Conservation (phyloP, 2,888 invertebrate genomes). For the Mimas tiliae region DNA sequence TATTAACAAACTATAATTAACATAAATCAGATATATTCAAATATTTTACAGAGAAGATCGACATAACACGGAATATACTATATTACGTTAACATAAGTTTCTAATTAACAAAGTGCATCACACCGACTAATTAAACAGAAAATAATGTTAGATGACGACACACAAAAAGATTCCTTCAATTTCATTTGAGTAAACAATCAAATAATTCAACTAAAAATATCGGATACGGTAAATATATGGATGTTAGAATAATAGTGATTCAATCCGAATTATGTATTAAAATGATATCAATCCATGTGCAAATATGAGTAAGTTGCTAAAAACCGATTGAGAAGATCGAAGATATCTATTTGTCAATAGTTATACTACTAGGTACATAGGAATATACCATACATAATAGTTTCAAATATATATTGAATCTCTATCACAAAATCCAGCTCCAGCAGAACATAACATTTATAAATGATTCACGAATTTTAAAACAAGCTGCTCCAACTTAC, state of each 20-base stretch:
- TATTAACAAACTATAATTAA: slow-evolving; percentile 6
- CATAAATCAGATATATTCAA: slow-evolving; percentile 20
- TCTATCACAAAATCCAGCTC: not conserved
- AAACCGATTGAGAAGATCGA: not conserved
- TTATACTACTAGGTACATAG: too few relatives aligned
- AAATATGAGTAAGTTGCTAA: not conserved
- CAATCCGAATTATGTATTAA: not conserved
- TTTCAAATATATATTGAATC: slow-evolving; percentile 4
- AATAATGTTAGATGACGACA: not conserved
- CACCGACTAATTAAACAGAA: not conserved
- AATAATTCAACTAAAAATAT: not conserved
- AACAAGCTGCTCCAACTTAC: not conserved
- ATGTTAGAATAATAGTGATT: slow-evolving; percentile 9
- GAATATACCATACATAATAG: not conserved
- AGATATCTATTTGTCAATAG: not conserved
- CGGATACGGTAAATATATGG: not conserved
- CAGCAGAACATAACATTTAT: not conserved
- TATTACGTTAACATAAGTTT: slow-evolving; percentile 1
- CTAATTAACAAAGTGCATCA: slow-evolving; percentile 9
- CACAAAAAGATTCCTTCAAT: slow-evolving; percentile 3
- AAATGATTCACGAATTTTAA: not conserved
- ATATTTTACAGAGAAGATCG: slow-evolving; percentile 14
- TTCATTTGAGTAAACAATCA: slow-evolving; percentile 9
- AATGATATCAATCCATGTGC: not conserved
- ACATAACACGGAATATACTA: slow-evolving; percentile 1